phyloP scores from a whole-genome alignment of 2,797 vertebrate genomes.

The Tapirus indicus region DNA sequence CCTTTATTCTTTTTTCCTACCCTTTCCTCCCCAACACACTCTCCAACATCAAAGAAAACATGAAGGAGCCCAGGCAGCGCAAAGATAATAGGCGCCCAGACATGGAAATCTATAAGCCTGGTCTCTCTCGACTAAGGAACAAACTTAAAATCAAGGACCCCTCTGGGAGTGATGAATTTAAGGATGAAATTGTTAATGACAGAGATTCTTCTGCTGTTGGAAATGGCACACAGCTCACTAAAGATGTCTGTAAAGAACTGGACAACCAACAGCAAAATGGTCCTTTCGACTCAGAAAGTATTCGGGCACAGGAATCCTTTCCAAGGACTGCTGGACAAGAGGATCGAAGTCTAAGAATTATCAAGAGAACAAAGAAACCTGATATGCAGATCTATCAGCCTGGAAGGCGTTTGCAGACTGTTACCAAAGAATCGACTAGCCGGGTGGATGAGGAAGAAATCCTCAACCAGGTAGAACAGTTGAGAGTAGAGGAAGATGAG shows the following conservation, averaged over 20 bases:
- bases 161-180: slow-evolving; percentile 81
- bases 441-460: slow-evolving; percentile 86
- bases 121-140: slow-evolving; percentile 88
- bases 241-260: slow-evolving; percentile 65
- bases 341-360: slow-evolving; percentile 84
- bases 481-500: slow-evolving; percentile 87
- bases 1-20: slow-evolving; percentile 49
- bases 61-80: slow-evolving; percentile 91
- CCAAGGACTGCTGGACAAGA: slow-evolving; percentile 64
- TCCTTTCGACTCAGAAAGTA: slow-evolving; percentile 65
- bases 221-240: slow-evolving; percentile 36
- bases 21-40: neutral
- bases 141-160: slow-evolving; percentile 86
- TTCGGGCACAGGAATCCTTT: slow-evolving; percentile 75
- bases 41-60: slow-evolving; percentile 84
- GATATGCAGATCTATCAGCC: slow-evolving; percentile 98
- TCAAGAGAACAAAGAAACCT: slow-evolving; percentile 93
- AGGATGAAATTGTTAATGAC: slow-evolving; percentile 70
- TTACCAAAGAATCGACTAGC: slow-evolving; percentile 84
- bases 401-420: slow-evolving; percentile 90
- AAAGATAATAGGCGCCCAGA: slow-evolving; percentile 92
- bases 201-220: slow-evolving; percentile 64
- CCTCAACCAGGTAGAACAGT: slow-evolving; percentile 88
- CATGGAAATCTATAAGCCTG: slow-evolving; percentile 92
- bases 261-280: slow-evolving; percentile 83